Evolutionary conservation across 2,113 vertebrate genomes (phyloP).

Genomic region (Macrotus californicus): DNA sequence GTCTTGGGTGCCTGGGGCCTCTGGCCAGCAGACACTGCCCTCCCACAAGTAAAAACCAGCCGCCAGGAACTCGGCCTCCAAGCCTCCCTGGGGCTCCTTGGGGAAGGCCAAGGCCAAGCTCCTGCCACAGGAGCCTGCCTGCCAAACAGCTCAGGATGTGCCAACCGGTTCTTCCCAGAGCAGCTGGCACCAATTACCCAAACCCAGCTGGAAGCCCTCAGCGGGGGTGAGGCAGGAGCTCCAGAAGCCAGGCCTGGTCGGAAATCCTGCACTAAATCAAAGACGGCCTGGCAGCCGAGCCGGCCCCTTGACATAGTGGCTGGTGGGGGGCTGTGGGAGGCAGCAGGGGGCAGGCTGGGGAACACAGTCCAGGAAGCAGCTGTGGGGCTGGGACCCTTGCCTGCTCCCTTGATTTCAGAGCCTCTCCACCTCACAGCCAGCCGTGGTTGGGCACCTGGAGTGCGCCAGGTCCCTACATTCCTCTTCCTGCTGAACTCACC

Average conservation of each 20-base stretch:
- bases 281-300: neutral
- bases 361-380: neutral
- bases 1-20: neutral
- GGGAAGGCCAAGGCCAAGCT: conserved; percentile 31
- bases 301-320: conserved; percentile 24
- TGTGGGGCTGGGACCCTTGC: conserved; percentile 32
- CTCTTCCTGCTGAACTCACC: neutral
- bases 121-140: neutral
- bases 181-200: conserved; percentile 59
- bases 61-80: neutral
- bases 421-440: neutral
- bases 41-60: neutral
- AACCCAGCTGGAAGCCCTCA: conserved; percentile 42
- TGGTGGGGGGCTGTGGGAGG: neutral
- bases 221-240: neutral
- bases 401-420: neutral
- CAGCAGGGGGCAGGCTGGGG: neutral
- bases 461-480: neutral
- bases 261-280: conserved; percentile 35
- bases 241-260: neutral
- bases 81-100: neutral
- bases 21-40: neutral
- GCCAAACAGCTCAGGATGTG: conserved; percentile 48
- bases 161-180: conserved; percentile 39
- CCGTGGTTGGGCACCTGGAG: neutral